phyloP scores from a whole-genome alignment of 1,140 invertebrate genomes.

The Meloidogyne hapla region DNA sequence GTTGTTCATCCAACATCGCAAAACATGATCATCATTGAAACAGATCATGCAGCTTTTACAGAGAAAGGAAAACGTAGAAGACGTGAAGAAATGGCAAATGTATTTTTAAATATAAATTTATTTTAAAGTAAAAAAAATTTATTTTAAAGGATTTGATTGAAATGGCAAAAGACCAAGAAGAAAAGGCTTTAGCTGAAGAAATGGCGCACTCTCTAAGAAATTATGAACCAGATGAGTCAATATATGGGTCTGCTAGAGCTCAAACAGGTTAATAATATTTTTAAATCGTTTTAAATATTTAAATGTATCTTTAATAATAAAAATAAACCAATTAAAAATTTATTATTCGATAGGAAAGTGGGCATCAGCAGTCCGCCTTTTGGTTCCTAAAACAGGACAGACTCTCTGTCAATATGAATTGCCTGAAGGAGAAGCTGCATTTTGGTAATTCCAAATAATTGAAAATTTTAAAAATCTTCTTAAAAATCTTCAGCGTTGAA shows the following conservation, averaged over 20 bases:
- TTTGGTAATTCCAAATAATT: constrained; percentile 70
- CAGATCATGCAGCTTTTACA: constrained; percentile 97
- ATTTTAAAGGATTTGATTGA: constrained; percentile 81
- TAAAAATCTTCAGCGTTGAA: constrained; percentile 69
- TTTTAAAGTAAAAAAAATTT: background rate
- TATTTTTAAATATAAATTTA: constrained; percentile 54
- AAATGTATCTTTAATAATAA: no score
- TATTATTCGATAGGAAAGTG: constrained; percentile 90
- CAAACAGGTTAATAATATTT: constrained; percentile 85
- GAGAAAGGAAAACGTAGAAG: constrained; percentile 91
- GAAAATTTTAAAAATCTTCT: background rate
- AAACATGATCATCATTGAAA: constrained; percentile 85
- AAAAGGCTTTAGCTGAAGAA: constrained; percentile 88
- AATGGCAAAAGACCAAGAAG: constrained; percentile 84
- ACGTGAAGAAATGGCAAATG: constrained; percentile 76
- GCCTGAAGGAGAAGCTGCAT: constrained; percentile 93
- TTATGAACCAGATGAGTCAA: constrained; percentile 85
- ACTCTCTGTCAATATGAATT: constrained; percentile 79
- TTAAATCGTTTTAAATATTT: constrained; percentile 80
- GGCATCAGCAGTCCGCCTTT: constrained; percentile 88
- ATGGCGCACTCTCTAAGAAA: constrained; percentile 93
- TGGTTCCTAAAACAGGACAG: constrained; percentile 82
- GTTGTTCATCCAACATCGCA: constrained; percentile 87
- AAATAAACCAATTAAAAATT: constrained; percentile 83
- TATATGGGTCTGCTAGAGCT: constrained; percentile 92